Percentiles rank a stretch among this genome's conserved stretches.
phyloP scores from a whole-genome alignment of 2,113 vertebrate genomes.

The Stigmatopora nigra region DNA sequence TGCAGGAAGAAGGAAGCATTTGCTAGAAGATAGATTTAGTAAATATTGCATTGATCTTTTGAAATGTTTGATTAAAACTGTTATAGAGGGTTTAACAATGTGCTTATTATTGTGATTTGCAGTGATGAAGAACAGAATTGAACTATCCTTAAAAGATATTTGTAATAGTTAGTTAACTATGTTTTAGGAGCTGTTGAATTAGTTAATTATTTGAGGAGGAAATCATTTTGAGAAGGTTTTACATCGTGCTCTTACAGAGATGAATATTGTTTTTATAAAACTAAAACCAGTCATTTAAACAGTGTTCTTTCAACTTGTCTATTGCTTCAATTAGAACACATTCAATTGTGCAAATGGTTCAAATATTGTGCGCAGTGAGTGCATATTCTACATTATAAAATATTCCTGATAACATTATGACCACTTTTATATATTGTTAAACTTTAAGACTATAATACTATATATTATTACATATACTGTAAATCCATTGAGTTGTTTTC shows the following conservation, averaged over 20 bases:
- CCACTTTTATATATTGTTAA: conserved; percentile 11
- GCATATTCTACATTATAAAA: conserved; percentile 12
- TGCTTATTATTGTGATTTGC: background rate
- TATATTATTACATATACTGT: conserved; percentile 4
- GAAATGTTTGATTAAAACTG: background rate
- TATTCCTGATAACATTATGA: conserved; percentile 1
- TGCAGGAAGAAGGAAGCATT: conserved; percentile 19
- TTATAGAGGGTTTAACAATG: background rate
- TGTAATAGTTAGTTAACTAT: background rate
- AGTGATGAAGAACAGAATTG: background rate
- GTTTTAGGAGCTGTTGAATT: background rate
- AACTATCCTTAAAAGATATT: background rate
- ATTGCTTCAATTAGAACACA: background rate
- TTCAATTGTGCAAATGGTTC: background rate
- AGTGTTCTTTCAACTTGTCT: background rate
- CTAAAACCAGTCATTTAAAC: background rate
- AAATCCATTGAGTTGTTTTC: conserved; percentile 19
- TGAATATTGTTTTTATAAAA: background rate
- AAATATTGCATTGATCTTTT: background rate
- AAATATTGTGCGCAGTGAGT: background rate
- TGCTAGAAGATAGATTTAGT: background rate
- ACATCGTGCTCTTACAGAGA: background rate
- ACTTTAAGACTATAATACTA: conserved; percentile 18
- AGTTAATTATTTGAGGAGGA: no score
- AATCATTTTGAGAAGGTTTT: no score